Conservation (phyloP, 2,888 invertebrate genomes). For the Limnephilus auricula region DNA sequence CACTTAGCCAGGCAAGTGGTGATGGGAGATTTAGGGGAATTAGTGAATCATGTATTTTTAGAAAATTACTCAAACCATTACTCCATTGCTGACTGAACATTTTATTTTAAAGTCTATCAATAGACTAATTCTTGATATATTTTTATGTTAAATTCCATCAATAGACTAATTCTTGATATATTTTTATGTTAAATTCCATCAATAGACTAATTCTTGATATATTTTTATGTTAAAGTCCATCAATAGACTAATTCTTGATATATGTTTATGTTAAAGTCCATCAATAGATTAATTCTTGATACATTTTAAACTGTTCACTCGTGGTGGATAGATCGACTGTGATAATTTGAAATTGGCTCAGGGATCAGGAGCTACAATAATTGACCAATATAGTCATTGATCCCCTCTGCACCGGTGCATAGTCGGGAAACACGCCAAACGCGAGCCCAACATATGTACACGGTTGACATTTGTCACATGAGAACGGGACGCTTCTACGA, state of each 20-base stretch:
- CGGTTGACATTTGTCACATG: too few relatives aligned
- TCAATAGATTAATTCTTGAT: background rate
- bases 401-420: too few relatives aligned
- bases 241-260: background rate
- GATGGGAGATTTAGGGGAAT: slow-evolving; percentile 9
- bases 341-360: too few relatives aligned
- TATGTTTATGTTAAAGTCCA: background rate
- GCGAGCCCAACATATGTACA: too few relatives aligned
- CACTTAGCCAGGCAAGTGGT: slow-evolving; percentile 7
- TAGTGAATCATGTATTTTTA: slow-evolving; percentile 19
- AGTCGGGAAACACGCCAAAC: too few relatives aligned
- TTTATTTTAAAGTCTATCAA: background rate
- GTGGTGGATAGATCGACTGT: too few relatives aligned
- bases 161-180: background rate
- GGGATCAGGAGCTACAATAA: too few relatives aligned
- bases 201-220: background rate
- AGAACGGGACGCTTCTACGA: too few relatives aligned
- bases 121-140: background rate
- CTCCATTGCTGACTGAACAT: background rate
- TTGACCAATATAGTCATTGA: too few relatives aligned
- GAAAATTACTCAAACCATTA: background rate
- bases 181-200: background rate
- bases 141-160: background rate
- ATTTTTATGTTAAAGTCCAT: background rate
- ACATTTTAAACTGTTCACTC: too few relatives aligned